Base-by-base conservation (phyloP, 2,797 vertebrate genomes). In the Anguilla anguilla region DNA sequence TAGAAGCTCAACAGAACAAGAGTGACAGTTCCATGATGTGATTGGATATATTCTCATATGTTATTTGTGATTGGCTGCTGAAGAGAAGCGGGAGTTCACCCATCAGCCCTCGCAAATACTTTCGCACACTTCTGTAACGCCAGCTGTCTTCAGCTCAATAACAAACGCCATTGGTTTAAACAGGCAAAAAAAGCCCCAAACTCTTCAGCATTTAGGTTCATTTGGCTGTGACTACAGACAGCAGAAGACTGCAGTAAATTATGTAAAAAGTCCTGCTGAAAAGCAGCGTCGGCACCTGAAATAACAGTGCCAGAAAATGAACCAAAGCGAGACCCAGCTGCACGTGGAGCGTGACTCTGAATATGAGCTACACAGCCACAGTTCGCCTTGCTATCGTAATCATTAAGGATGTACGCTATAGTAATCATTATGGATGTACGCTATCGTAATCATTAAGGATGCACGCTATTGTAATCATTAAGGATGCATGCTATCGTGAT, bases 221-320 rank as follows among this genome's bases (percentile, higher is more conserved):
- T 67, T 88, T 86, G 88, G 6, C 35, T 43, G 82, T 85, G 90
- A 89, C 85, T 3, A 84, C 89, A 90, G 83, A 91, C 57, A 85
- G 84, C 74, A 91, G 88, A 90, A 31, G n/a, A 85, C 77, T 87
- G 74, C 25, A 89, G 86, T 51, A 74, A 85, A 74, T 55, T 77
- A 87, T 61, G 90, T 83, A 87, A 64, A 74, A 82, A 25, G 55
- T 22, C 22, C 11, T 61, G 25, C 9, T 46, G 10, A 83, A 19
- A 74, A 31, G 22, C 61, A 6, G 19, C 5, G 61, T 11, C 22
- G n/a, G n/a, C 61, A 59, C 39, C n/a, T 46, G 39, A n/a, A 74
- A 74, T 74, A 74, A 74, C 28, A 74, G 69, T 4, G 7, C 11
- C 10, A 11, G 31, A 35, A 74, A 74, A 28, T 69, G 15, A 74